Percentiles rank a stretch among this genome's conserved stretches.
These are phyloP conservation scores for Leuciscus idus DNA, from an alignment of 2,113 vertebrate species.

Conservation along the genomic window DNA sequence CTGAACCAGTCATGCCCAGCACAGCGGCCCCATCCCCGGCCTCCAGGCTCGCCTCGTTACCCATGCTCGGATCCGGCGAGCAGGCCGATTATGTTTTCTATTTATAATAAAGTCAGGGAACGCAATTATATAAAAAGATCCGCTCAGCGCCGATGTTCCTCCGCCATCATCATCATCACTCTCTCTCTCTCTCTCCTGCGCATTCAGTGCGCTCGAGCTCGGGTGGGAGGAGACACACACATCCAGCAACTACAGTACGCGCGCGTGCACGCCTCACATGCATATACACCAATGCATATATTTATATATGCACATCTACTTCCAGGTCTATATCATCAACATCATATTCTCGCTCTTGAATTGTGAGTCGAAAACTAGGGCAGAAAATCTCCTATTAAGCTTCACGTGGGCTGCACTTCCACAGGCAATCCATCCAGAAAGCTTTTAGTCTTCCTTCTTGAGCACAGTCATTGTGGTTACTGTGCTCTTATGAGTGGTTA, in stretches of 20 bases:
- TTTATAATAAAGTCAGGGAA: constrained; percentile 28
- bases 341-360: too few species aligned
- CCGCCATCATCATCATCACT: constrained; percentile 34
- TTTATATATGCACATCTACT: not conserved
- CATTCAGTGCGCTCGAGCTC: constrained; percentile 19
- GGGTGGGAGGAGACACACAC: constrained; percentile 27
- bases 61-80: constrained; percentile 72
- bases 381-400: constrained; percentile 15
- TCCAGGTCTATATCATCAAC: not conserved
- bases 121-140: constrained; percentile 11
- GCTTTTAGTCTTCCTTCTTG: constrained; percentile 14
- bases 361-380: not conserved
- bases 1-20: constrained; percentile 66
- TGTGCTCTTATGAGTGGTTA: too few species aligned
- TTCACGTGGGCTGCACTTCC: not conserved
- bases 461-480: not conserved
- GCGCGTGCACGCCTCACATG: constrained; percentile 1
- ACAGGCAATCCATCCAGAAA: constrained; percentile 3
- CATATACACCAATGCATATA: not conserved
- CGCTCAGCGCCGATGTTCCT: constrained; percentile 28
- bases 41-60: constrained; percentile 82
- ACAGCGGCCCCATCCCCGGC: constrained; percentile 73
- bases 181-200: constrained; percentile 34
- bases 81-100: constrained; percentile 51
- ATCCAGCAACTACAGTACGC: constrained; percentile 7